phyloP scores from a whole-genome alignment of 2,888 invertebrate species.

The Spilosoma lubricipeda region DNA sequence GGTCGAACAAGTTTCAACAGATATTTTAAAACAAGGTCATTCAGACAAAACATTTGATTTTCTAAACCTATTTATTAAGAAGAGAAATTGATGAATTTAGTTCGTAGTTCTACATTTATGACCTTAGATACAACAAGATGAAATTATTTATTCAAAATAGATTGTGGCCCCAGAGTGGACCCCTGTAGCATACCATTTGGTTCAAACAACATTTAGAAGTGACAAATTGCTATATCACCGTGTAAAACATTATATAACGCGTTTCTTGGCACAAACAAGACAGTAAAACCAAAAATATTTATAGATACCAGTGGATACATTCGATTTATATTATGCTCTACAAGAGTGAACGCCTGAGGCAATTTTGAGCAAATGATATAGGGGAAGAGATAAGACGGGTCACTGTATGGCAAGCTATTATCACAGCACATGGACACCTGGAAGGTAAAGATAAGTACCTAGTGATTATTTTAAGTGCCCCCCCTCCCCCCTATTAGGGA shows the following conservation, averaged over 20 bases:
- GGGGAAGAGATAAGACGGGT: no score
- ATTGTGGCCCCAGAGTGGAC: background rate
- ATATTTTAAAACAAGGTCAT: background rate
- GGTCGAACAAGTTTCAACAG: background rate
- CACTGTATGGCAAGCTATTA: no score
- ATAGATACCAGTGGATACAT: background rate
- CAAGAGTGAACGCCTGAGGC: background rate
- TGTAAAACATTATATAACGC: conserved; percentile 3
- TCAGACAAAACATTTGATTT: background rate
- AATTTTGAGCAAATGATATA: background rate
- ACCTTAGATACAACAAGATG: background rate
- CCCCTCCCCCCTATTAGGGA: no score
- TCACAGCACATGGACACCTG: no score
- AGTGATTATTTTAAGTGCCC: no score
- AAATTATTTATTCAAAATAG: background rate
- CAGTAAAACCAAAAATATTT: conserved; percentile 9
- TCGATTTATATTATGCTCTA: background rate
- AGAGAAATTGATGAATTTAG: background rate
- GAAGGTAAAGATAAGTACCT: no score
- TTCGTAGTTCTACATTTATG: background rate
- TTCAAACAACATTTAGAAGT: background rate
- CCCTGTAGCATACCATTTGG: background rate
- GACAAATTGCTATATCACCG: background rate
- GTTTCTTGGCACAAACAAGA: conserved; percentile 15
- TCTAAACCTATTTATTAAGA: background rate